Evolutionary conservation across 37 sponge, comb jelly and placozoan species (phyloP), one percentile per base, ranked within the genome.

Genomic region (Spongia lamella): DNA sequence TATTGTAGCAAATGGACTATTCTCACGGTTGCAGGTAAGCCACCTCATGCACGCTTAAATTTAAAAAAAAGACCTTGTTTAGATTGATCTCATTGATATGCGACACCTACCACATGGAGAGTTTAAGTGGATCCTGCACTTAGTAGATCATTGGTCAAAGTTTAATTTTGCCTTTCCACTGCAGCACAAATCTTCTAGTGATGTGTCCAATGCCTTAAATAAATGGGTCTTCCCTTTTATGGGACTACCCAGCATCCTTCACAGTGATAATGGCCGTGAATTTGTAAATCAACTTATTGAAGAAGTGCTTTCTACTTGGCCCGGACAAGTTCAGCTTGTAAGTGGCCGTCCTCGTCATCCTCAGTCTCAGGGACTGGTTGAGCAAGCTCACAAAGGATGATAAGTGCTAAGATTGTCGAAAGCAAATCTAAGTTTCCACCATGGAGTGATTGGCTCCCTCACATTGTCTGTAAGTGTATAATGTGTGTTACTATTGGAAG

Each of bases 331-430:
- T 17, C 66, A 78, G 58, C 68, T 78, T 20, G 68, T 78, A 67
- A 78, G 67, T 78, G 79, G 79, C 1, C 56, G 79, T 32, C 79
- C 79, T 25, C 68, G 68, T 9, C 79, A 78, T 54, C 79, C 79
- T 24, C 79, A 67, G 38, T 33, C 34, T 38, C 79, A 78, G 53
- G 79, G 68, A 53, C 35, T 68, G 24, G 79, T 78, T 9, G 79
- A 78, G 29, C 79, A 39, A 34, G 79, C 79, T 56, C 79, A 78
- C 56, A 78, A 30, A 24, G 68, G 33, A 78, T 25, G 56, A 34
- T 78, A n/a, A 37, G 53, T 56, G 79, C 79, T 24, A 51, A 78
- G 39, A 54, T 78, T 55, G 40, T 16, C 56, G 30, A 65, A 40
- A 19, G 19, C 4, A 32, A 27, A 16, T 53, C 34, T 22, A 50